Conservation (phyloP, 2,797 vertebrate species). For the Mus caroli region DNA sequence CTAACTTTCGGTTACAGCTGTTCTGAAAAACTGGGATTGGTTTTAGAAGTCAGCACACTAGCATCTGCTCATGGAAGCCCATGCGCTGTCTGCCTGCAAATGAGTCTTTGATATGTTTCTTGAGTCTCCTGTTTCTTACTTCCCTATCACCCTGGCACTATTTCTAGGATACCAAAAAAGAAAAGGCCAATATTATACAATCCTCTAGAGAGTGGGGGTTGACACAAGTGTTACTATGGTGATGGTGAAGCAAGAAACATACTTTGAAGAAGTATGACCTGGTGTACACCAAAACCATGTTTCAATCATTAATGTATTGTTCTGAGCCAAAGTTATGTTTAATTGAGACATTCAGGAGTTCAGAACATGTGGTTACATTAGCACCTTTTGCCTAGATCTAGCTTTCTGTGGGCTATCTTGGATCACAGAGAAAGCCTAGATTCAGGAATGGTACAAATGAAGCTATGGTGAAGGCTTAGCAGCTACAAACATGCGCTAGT, state of each 20-base stretch:
- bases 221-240: background rate
- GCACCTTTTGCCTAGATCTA: background rate
- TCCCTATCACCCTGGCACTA: background rate
- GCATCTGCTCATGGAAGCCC: background rate
- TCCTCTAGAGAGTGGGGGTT: background rate
- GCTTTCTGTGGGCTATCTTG: constrained; percentile 22
- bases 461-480: background rate
- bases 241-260: background rate
- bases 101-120: constrained; percentile 46
- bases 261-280: background rate
- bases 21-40: background rate
- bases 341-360: background rate
- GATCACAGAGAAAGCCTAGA: constrained; percentile 1
- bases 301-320: background rate
- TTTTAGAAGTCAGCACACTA: background rate
- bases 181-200: background rate
- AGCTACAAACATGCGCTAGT: background rate
- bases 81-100: background rate
- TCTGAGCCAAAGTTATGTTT: constrained; percentile 50
- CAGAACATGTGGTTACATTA: background rate
- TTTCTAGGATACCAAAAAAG: constrained; percentile 22
- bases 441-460: background rate
- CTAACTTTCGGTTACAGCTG: background rate
- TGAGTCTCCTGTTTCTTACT: constrained; percentile 11
- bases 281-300: background rate